phyloP scores from a whole-genome alignment of 2,113 vertebrate species.

The Phalacrocorax aristotelis region DNA sequence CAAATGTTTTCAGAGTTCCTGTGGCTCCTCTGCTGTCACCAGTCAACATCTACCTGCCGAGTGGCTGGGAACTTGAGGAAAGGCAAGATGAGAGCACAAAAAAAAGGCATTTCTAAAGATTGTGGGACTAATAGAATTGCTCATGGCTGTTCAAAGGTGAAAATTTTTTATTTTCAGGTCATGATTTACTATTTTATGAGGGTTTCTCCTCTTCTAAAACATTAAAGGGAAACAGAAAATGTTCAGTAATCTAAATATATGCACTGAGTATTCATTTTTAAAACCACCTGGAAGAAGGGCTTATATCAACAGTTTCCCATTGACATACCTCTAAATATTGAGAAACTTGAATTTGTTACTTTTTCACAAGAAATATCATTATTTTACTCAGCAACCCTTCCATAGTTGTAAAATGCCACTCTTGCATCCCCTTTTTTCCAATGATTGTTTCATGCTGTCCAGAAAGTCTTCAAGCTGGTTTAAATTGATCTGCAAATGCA shows the following conservation, averaged over 20 bases:
- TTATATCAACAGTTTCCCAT: neutral
- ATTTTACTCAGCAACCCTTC: neutral
- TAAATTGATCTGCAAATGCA: slow-evolving; percentile 19
- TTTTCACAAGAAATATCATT: neutral
- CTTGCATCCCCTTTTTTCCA: neutral
- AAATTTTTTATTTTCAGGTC: neutral
- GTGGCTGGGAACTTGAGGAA: neutral
- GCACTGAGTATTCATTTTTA: neutral
- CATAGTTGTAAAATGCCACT: neutral
- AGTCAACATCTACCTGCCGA: neutral
- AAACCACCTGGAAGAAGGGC: neutral
- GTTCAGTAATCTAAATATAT: neutral
- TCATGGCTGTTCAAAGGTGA: neutral
- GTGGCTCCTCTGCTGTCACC: neutral
- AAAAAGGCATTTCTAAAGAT: neutral
- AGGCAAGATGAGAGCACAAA: neutral
- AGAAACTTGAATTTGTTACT: neutral
- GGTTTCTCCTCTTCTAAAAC: neutral
- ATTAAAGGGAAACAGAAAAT: neutral
- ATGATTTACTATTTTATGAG: neutral
- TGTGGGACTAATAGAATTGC: neutral
- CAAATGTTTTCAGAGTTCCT: slow-evolving; percentile 32
- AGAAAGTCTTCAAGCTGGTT: slow-evolving; percentile 1
- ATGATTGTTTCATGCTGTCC: neutral
- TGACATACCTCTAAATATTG: neutral